A percentile compares a stretch with the other conserved stretches of the same genome.
Evolutionary conservation across 2,797 vertebrate genomes (phyloP).

Genomic region (Molothrus ater): DNA sequence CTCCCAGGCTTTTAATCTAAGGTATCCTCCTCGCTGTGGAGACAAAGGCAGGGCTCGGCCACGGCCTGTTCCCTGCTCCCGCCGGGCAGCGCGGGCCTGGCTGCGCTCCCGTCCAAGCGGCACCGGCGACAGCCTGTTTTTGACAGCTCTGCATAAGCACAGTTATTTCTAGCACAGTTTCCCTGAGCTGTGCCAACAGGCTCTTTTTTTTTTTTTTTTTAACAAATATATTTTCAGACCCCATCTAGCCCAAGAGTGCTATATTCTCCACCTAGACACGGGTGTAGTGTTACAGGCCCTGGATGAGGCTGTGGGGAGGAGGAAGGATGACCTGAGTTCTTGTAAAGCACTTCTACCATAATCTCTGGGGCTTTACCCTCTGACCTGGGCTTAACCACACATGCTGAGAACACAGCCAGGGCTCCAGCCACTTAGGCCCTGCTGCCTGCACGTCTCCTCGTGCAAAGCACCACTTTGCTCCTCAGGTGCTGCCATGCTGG

Average conservation of each 20-base stretch:
- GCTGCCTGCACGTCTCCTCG: accelerated
- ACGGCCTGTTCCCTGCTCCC: neutral
- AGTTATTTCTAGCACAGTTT: constrained; percentile 61
- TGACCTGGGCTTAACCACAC: neutral
- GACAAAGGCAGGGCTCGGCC: neutral
- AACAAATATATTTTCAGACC: neutral
- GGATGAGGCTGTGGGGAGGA: neutral
- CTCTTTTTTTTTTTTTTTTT: neutral
- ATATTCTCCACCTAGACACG: neutral
- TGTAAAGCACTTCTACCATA: neutral
- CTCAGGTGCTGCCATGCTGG: accelerated
- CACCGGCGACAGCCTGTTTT: constrained; percentile 31
- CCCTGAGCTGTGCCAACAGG: constrained; percentile 19
- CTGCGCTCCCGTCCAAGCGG: neutral
- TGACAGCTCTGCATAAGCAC: constrained; percentile 42
- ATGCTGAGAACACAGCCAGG: neutral
- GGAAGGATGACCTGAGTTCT: neutral
- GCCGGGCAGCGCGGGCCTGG: neutral
- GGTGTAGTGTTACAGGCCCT: neutral
- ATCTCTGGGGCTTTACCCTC: neutral
- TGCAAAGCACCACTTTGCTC: neutral
- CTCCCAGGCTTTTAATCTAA: neutral
- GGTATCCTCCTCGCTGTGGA: accelerated
- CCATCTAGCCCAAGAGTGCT: neutral
- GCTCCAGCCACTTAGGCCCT: neutral